phyloP scores from a whole-genome alignment of 2,888 invertebrate genomes.

The Lasius fuliginosus region DNA sequence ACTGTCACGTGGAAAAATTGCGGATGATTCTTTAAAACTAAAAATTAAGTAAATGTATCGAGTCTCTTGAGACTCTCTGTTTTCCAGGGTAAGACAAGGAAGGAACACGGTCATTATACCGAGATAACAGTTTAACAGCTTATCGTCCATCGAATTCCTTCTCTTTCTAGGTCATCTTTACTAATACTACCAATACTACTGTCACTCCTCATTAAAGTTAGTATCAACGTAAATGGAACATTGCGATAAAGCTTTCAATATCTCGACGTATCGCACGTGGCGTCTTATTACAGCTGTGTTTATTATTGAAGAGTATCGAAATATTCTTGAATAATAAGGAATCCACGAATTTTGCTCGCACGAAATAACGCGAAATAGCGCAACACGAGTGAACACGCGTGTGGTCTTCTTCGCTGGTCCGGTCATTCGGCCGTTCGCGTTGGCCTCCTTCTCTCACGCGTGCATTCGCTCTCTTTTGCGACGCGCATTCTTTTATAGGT shows the following conservation, averaged over 20 bases:
- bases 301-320: not conserved
- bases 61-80: not conserved
- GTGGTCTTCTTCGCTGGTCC: slow-evolving; percentile 74
- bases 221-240: not conserved
- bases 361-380: slow-evolving; percentile 35
- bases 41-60: not conserved
- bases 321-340: not conserved
- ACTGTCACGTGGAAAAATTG: not conserved
- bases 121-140: slow-evolving; percentile 21
- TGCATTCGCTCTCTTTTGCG: slow-evolving; percentile 36
- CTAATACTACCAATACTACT: not conserved
- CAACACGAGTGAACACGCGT: slow-evolving; percentile 63
- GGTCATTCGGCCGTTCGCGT: slow-evolving; percentile 73
- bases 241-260: slow-evolving; percentile 1
- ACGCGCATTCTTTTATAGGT: slow-evolving; percentile 32
- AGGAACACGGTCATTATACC: not conserved
- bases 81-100: not conserved
- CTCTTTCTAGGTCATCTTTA: not conserved
- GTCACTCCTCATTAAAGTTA: slow-evolving; percentile 3
- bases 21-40: not conserved
- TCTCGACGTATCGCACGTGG: not conserved
- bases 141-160: not conserved
- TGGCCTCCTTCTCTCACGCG: slow-evolving; percentile 42
- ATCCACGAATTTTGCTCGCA: not conserved
- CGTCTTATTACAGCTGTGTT: not conserved